phyloP scores from a whole-genome alignment of 37 sponge, comb jelly and placozoan species.

The Tethya wilhelma region DNA sequence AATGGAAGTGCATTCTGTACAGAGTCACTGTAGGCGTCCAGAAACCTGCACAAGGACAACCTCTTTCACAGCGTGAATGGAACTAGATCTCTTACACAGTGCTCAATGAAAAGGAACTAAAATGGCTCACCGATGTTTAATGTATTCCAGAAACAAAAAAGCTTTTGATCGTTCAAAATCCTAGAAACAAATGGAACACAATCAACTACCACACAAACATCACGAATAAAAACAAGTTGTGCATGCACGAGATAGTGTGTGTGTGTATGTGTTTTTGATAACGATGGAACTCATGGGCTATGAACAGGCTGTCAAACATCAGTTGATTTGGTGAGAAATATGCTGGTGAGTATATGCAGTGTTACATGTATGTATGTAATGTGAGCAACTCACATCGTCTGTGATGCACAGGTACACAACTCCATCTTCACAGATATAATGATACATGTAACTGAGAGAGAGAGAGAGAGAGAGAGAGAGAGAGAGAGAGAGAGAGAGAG shows the following conservation, averaged over 20 bases:
- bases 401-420: constrained; percentile 84
- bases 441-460: constrained; percentile 76
- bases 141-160: constrained; percentile 69
- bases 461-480: not conserved
- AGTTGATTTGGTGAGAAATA: too few relatives aligned
- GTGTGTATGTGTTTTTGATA: not conserved
- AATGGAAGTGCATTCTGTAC: constrained; percentile 25
- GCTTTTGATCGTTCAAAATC: constrained; percentile 89
- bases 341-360: too few relatives aligned
- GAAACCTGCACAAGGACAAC: constrained; percentile 55
- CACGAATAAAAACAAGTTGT: too few relatives aligned
- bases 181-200: constrained; percentile 28
- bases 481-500: not conserved
- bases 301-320: too few relatives aligned
- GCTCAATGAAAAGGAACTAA: not conserved
- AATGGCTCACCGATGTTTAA: constrained; percentile 54
- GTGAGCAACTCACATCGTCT: constrained; percentile 73
- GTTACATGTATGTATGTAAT: not conserved
- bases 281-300: too few relatives aligned
- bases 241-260: too few relatives aligned
- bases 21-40: constrained; percentile 17
- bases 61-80: too few relatives aligned
- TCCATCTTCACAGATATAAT: constrained; percentile 73
- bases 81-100: too few relatives aligned
- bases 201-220: too few relatives aligned